Evolutionary conservation across 1,140 invertebrate genomes (phyloP), one percentile per base, ranked within the genome.

Genomic region (Aphelenchoides fujianensis): DNA sequence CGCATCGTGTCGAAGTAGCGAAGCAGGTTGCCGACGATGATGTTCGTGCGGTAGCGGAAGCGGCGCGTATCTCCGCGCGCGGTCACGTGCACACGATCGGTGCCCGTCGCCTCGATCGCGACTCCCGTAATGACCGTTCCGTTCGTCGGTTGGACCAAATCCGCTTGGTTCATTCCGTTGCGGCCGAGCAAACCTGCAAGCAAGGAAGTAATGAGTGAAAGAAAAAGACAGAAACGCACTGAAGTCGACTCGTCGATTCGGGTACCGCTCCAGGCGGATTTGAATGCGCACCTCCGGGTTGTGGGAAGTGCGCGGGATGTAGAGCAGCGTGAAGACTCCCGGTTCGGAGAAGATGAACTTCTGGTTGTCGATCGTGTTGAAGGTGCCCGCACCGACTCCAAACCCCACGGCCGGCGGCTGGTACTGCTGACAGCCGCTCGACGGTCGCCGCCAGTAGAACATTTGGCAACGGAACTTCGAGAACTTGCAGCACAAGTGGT

Each of bases 341-440:
- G 82, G 82, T 63, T 84, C 81, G 63, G 70, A 77, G 72, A 83
- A 84, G 37, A 84, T 84, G 72, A 83, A 83, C 62, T 83, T 83
- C 31, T 84, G 77, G 61, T 83, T 83, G 66, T 83, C 82, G 23
- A 83, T 82, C 1, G 81, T 84, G 53, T 82, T 74, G 68, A 80
- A 82, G 35, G 76, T 73, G 35, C 81, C 81, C 1, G 81, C 74
- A 41, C 81, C 81, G 27, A 82, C 36, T 1, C 66, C 75, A 41
- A 64, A 74, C 3, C 81, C 81, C 28, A 80, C 74, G 52, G 82
- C 82, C 7, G 81, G 79, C n/a, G 81, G 82, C 48, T 84, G 82
- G 69, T 83, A 83, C 41, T 83, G 69, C 37, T 83, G 81, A 72
- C 81, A 83, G 3, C 74, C 83, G 12, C 77, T 80, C 52, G 68